Percentiles rank a stretch among this genome's conserved stretches.
Evolutionary conservation across 2,113 vertebrate genomes (phyloP).

Genomic region (Sula dactylatra): DNA sequence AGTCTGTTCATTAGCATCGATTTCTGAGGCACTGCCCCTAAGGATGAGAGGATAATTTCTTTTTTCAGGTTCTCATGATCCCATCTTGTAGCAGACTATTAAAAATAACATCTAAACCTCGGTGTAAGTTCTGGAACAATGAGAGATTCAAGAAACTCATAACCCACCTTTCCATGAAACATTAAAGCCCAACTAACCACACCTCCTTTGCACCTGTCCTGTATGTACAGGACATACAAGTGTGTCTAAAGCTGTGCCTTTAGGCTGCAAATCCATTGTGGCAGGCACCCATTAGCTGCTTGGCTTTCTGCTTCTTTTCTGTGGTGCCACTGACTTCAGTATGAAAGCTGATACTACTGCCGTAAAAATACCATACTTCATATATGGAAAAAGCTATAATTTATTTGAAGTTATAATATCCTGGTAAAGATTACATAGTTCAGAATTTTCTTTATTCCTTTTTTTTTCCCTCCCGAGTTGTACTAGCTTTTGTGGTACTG

Average conservation of each 20-base stretch:
- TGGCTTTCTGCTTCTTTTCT: background rate
- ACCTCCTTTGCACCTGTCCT: background rate
- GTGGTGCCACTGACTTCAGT: background rate
- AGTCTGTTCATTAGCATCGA: conserved; percentile 71
- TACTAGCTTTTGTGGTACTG: background rate
- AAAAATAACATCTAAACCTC: conserved; percentile 27
- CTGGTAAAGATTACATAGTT: background rate
- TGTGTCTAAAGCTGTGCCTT: background rate
- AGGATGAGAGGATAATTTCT: conserved; percentile 33
- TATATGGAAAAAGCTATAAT: background rate
- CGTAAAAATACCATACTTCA: background rate
- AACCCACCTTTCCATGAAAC: background rate
- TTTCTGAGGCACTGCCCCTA: conserved; percentile 50
- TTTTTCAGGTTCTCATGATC: background rate
- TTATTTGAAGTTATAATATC: background rate
- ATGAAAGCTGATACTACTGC: background rate
- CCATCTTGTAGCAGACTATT: conserved; percentile 20
- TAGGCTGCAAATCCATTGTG: background rate
- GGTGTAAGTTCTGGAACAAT: background rate
- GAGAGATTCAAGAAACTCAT: background rate
- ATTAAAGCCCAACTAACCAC: background rate
- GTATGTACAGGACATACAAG: too few relatives aligned
- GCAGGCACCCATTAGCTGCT: background rate
- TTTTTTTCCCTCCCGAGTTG: background rate
- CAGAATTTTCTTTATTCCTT: background rate